phyloP scores from a whole-genome alignment of 2,797 vertebrate genomes.

The Rhynchotus rufescens region DNA sequence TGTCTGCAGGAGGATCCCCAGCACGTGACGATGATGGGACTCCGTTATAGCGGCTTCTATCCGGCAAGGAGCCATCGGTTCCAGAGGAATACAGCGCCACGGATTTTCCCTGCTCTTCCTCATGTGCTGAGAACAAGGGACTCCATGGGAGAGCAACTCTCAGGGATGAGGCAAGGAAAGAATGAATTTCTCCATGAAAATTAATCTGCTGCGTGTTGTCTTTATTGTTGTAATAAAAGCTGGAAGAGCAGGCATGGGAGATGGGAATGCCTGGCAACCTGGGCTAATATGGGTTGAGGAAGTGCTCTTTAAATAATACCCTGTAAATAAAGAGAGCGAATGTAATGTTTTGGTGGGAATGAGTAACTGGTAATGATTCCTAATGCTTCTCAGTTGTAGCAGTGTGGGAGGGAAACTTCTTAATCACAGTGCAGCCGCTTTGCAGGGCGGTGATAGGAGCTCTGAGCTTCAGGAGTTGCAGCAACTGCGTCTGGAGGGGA shows the following conservation, averaged over 20 bases:
- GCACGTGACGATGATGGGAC: background rate
- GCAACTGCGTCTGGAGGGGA: background rate
- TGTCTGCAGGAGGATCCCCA: slow-evolving; percentile 19
- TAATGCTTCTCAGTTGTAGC: background rate
- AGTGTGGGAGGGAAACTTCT: background rate
- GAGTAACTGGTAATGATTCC: background rate
- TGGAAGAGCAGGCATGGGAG: background rate
- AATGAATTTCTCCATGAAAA: background rate
- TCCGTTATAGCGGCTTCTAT: slow-evolving; percentile 22
- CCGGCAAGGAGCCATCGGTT: background rate
- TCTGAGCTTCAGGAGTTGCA: accelerated
- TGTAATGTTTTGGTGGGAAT: background rate
- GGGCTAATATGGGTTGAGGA: background rate
- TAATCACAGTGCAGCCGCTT: background rate
- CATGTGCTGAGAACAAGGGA: slow-evolving; percentile 4
- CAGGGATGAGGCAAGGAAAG: background rate
- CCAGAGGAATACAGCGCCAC: background rate
- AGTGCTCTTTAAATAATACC: background rate
- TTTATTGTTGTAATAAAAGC: slow-evolving; percentile 7
- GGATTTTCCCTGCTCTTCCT: background rate
- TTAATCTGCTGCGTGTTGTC: background rate
- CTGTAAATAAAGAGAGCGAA: background rate
- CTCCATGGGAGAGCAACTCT: background rate
- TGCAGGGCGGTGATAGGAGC: background rate
- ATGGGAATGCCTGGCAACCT: background rate